Conservation (phyloP, 2,797 vertebrate species). For the Rhinichthys osculus region DNA sequence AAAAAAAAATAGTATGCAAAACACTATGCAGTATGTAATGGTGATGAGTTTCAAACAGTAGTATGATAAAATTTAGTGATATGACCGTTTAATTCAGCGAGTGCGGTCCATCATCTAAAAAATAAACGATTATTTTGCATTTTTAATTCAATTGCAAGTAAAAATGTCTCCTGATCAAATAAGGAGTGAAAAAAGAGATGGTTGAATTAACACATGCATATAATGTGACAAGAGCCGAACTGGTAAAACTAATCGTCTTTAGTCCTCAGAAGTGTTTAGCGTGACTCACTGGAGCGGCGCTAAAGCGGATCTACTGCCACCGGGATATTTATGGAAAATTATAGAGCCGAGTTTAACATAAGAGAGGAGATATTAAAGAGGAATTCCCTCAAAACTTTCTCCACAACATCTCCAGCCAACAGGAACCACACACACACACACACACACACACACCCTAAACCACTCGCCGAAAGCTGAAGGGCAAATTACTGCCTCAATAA, state of each 20-base stretch:
- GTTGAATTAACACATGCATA: neutral
- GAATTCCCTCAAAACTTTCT: conserved; percentile 25
- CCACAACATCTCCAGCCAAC: conserved; percentile 4
- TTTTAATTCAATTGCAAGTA: neutral
- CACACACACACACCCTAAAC: conserved; percentile 10
- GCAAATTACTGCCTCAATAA: neutral
- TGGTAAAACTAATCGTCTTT: neutral
- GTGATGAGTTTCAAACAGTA: neutral
- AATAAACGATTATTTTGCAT: neutral
- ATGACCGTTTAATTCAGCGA: neutral
- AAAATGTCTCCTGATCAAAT: neutral
- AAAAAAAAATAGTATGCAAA: neutral
- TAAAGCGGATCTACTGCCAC: neutral
- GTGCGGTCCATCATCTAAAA: neutral
- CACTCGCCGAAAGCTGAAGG: neutral
- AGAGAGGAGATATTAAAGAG: neutral
- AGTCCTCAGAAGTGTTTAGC: conserved; percentile 2
- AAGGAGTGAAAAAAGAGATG: neutral
- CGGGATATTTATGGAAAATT: conserved; percentile 14
- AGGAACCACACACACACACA: conserved; percentile 22
- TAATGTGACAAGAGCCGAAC: neutral
- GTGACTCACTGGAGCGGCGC: neutral
- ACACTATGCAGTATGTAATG: neutral
- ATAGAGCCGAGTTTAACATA: conserved; percentile 4
- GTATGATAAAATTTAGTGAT: neutral